Evolutionary conservation across 2,797 vertebrate species (phyloP).

Genomic region (Myotis findleyi): DNA sequence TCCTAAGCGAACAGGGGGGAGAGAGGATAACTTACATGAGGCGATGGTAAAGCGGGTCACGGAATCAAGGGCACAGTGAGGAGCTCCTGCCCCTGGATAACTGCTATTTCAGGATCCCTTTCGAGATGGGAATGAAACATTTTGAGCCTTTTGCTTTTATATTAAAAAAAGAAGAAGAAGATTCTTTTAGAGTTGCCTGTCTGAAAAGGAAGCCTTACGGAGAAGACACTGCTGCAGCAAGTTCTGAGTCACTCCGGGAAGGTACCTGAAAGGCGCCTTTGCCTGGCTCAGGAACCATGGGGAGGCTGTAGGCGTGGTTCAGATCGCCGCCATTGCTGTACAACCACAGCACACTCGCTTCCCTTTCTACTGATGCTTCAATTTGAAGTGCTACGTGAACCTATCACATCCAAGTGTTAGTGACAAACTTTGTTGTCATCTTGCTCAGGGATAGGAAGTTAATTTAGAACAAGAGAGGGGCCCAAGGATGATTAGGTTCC

Average conservation of each 20-base stretch:
- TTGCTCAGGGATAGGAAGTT: not conserved
- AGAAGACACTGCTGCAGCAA: not conserved
- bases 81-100: not conserved
- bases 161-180: not conserved
- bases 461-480: constrained; percentile 54
- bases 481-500: not conserved
- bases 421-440: constrained; percentile 32
- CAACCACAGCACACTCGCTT: not conserved
- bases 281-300: no score
- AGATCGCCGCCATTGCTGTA: rapidly evolving
- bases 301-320: not conserved
- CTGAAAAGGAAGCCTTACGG: not conserved
- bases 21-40: not conserved
- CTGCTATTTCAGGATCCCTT: not conserved
- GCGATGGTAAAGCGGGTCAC: not conserved
- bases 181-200: not conserved
- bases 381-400: constrained; percentile 30
- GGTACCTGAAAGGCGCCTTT: not conserved
- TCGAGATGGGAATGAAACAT: not conserved
- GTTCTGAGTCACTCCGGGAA: not conserved
- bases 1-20: not conserved
- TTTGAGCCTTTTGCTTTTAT: not conserved
- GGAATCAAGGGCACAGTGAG: not conserved
- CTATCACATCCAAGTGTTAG: constrained; percentile 43
- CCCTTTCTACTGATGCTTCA: not conserved